phyloP scores from a whole-genome alignment of 1,140 invertebrate genomes.

The Drosophila pectinifera region DNA sequence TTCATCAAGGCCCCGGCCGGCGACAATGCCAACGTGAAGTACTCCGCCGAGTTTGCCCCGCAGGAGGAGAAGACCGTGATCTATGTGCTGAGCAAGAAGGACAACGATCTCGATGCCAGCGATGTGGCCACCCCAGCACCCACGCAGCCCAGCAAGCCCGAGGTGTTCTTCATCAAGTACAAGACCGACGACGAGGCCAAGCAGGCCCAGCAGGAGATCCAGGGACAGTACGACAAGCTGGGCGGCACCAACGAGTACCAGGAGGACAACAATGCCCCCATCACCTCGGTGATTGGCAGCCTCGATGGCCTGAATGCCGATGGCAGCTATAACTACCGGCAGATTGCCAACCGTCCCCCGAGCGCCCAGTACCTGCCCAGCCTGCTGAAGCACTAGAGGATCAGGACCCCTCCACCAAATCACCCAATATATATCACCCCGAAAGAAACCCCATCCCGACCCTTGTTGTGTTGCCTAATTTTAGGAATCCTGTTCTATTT shows the following conservation, averaged over 20 bases:
- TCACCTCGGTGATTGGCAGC: conserved; percentile 79
- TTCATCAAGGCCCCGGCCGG: conserved; percentile 93
- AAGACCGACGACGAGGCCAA: conserved; percentile 88
- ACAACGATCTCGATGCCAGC: conserved; percentile 86
- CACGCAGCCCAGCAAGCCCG: conserved; percentile 90
- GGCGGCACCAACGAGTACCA: conserved; percentile 80
- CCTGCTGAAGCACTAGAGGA: conserved; percentile 57
- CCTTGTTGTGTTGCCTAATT: conserved; percentile 66
- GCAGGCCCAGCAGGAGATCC: conserved; percentile 81
- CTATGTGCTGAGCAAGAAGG: conserved; percentile 94
- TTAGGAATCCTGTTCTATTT: conserved; percentile 51
- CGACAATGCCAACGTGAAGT: conserved; percentile 86
- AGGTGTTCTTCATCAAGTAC: conserved; percentile 91
- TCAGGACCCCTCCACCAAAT: neutral
- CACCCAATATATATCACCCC: neutral
- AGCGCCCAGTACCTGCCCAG: conserved; percentile 68
- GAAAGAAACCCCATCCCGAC: conserved; percentile 15
- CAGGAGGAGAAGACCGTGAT: conserved; percentile 94
- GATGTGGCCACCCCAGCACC: conserved; percentile 90
- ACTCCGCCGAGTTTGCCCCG: conserved; percentile 80
- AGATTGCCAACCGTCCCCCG: conserved; percentile 56
- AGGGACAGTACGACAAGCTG: conserved; percentile 83
- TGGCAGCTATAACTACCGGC: conserved; percentile 80
- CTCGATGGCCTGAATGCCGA: conserved; percentile 79
- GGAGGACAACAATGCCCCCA: conserved; percentile 76